Percentiles rank a stretch among this genome's conserved stretches.
Conservation (phyloP, 1,140 invertebrate species). For the Procambarus clarkii region DNA sequence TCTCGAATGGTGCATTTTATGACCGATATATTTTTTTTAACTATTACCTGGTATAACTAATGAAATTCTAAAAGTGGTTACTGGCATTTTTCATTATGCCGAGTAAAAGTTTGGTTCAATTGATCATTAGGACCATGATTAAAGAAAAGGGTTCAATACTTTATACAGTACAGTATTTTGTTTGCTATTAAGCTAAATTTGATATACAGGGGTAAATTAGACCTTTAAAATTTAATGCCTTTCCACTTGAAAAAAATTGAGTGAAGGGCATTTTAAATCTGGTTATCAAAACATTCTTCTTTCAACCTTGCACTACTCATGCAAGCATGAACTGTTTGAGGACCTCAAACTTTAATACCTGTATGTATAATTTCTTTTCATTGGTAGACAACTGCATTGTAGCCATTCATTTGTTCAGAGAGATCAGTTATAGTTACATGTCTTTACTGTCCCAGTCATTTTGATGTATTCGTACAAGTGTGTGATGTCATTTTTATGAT, state of each 20-base stretch:
- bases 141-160: too few relatives aligned
- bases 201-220: too few relatives aligned
- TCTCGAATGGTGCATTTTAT: too few relatives aligned
- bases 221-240: not conserved
- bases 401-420: not conserved
- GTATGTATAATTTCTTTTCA: not conserved
- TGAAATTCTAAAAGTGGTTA: too few relatives aligned
- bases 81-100: too few relatives aligned
- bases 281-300: not conserved
- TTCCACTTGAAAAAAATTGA: not conserved
- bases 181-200: too few relatives aligned
- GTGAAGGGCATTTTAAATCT: not conserved
- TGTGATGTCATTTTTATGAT: slow-evolving; percentile 11
- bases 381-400: not conserved
- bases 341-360: not conserved
- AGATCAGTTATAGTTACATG: not conserved
- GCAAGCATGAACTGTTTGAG: not conserved
- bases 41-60: too few relatives aligned
- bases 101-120: too few relatives aligned
- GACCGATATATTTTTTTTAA: too few relatives aligned
- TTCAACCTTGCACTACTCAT: not conserved
- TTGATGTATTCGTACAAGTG: slow-evolving; percentile 1
- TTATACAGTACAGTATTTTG: too few relatives aligned
- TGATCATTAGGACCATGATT: too few relatives aligned
- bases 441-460: not conserved